phyloP scores from a whole-genome alignment of 1,140 invertebrate species.

The Ceratosolen solmsi region DNA sequence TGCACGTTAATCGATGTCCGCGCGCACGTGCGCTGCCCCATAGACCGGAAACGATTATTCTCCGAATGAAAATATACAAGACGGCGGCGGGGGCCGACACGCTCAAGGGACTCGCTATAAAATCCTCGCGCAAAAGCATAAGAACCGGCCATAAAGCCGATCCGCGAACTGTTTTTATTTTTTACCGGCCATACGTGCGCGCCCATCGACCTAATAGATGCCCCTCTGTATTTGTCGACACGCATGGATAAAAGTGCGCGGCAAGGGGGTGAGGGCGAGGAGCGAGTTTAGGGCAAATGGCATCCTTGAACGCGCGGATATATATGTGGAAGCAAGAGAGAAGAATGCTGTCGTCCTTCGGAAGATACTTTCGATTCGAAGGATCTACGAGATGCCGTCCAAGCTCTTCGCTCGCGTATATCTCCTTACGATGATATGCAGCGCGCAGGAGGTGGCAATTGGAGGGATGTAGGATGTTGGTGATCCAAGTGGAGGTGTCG shows the following conservation, averaged over 20 bases:
- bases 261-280: background rate
- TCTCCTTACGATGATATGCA: background rate
- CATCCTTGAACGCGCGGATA: constrained; percentile 49
- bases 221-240: background rate
- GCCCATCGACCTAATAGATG: background rate
- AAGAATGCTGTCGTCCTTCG: constrained; percentile 51
- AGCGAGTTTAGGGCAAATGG: constrained; percentile 45
- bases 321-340: constrained; percentile 38
- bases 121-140: background rate
- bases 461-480: background rate
- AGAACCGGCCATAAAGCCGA: background rate
- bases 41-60: constrained; percentile 17
- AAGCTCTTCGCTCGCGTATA: background rate
- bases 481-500: background rate
- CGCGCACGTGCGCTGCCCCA: background rate
- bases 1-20: background rate
- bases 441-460: too few relatives aligned
- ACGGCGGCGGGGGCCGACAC: background rate
- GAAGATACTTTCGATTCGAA: constrained; percentile 60
- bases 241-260: background rate
- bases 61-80: background rate
- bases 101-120: constrained; percentile 15
- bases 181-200: background rate
- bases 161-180: background rate
- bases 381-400: constrained; percentile 61